Evolutionary conservation across 2,113 vertebrate species (phyloP), one percentile per base, ranked within the genome.

Genomic region (Phyllostomus hastatus): DNA sequence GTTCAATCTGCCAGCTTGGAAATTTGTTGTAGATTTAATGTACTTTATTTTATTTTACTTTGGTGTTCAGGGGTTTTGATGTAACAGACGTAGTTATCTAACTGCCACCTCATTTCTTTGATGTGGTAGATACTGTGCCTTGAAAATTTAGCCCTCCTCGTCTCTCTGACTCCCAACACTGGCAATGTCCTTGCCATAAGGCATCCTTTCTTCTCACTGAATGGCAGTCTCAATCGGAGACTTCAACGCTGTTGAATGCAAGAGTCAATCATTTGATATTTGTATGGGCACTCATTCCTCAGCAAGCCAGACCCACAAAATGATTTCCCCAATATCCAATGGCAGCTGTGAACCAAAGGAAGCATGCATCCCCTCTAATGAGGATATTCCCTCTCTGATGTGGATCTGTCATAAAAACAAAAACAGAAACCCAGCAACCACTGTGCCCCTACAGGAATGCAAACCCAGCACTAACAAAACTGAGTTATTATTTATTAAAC

Each of bases 1-100:
- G 46, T 82, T 93, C 35, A 26, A 33, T 75, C 38, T 91, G 26
- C 94, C 80, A 94, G 33, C 59, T 96, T 79, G 46, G 86, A 96
- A 70, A 94, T 73, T 81, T 94, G 88, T 82, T 59, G 11, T 78
- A 73, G 35, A 7, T 50, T 87, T 82, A 73, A 82, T 38, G 28
- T 72, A 19, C 7, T 81, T 48, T 17, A 54, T 15, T 83, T 88
- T 86, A 86, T 84, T 94, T 80, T 66, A 66, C 22, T 86, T 78
- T 20, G 24, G 41, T 35, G 59, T 64, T 26, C 59, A 9, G 0
- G 1, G 22, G 35, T 83, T 50, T 76, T 87, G 46, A 28, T 87
- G 50, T 90, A 82, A 86, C 17, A 91, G 52, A 88, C 35, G 33
- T 43, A 14, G 17, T 54, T 90, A 28, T 31, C 24, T 91, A 52